Evolutionary conservation across 2,113 vertebrate genomes (phyloP).

Genomic region (Tupaia tana): DNA sequence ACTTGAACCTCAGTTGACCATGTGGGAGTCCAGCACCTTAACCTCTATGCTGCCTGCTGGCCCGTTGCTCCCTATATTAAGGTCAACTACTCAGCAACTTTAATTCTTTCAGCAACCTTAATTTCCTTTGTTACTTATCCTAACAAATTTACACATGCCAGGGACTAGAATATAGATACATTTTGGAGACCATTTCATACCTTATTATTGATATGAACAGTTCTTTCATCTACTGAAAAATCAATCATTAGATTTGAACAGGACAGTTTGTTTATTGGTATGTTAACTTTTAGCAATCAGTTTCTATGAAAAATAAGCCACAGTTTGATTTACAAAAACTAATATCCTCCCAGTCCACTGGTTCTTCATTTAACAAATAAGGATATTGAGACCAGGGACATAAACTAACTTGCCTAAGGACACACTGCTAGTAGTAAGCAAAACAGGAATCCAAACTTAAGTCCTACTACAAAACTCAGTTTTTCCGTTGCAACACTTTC

Average conservation of each 20-base stretch:
- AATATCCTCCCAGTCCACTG: background rate
- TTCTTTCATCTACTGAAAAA: constrained; percentile 15
- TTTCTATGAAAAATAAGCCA: constrained; percentile 37
- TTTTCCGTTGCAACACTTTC: constrained; percentile 35
- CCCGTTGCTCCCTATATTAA: background rate
- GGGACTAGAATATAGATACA: background rate
- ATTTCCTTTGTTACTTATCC: background rate
- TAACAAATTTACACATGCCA: background rate
- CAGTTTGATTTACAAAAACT: constrained; percentile 30
- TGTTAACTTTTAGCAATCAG: constrained; percentile 20
- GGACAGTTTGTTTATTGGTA: background rate
- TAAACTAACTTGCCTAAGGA: constrained; percentile 4
- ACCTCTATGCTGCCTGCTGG: too few relatives aligned
- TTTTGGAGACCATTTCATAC: background rate
- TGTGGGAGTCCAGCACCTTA: too few relatives aligned
- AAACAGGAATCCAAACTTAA: constrained; percentile 37
- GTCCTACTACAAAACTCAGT: background rate
- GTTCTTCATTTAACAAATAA: constrained; percentile 42
- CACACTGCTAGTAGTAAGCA: background rate
- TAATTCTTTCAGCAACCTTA: constrained; percentile 34
- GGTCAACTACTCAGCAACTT: constrained; percentile 6
- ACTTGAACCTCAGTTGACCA: too few relatives aligned
- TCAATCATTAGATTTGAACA: background rate
- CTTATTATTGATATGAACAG: background rate
- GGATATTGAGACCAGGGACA: background rate